A percentile compares a stretch with the other conserved stretches of the same genome.
Conservation (phyloP, 2,888 invertebrate genomes). For the Scaeva pyrastri region DNA sequence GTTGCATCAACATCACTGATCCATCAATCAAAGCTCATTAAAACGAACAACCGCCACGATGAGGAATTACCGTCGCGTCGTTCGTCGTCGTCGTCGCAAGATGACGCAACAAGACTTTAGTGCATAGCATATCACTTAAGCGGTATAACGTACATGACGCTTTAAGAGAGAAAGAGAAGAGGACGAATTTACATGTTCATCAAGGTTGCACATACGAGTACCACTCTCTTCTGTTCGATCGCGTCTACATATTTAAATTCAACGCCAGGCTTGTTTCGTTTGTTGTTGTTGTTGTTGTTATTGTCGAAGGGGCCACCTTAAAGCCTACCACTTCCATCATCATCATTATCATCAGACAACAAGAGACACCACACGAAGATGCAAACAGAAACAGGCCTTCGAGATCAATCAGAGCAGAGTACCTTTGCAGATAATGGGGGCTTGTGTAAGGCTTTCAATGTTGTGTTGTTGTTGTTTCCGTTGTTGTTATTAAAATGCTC, state of each 20-base stretch:
- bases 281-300: background rate
- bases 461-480: constrained; percentile 3
- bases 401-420: constrained; percentile 69
- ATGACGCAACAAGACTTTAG: constrained; percentile 62
- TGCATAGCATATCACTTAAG: background rate
- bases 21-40: constrained; percentile 76
- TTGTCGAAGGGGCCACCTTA: constrained; percentile 48
- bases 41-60: constrained; percentile 70
- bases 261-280: constrained; percentile 26
- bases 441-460: constrained; percentile 55
- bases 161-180: constrained; percentile 12
- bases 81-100: background rate
- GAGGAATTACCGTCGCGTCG: constrained; percentile 69
- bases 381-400: constrained; percentile 58
- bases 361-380: constrained; percentile 24
- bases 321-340: constrained; percentile 35
- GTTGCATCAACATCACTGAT: constrained; percentile 50
- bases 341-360: constrained; percentile 1
- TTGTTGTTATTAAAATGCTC: constrained; percentile 52
- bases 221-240: constrained; percentile 48
- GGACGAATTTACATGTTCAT: constrained; percentile 72
- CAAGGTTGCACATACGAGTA: constrained; percentile 75
- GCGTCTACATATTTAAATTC: constrained; percentile 66
- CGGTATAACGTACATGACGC: background rate
- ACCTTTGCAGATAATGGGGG: constrained; percentile 62